Conservation (phyloP, 2,797 vertebrate genomes). For the Liasis olivaceus region DNA sequence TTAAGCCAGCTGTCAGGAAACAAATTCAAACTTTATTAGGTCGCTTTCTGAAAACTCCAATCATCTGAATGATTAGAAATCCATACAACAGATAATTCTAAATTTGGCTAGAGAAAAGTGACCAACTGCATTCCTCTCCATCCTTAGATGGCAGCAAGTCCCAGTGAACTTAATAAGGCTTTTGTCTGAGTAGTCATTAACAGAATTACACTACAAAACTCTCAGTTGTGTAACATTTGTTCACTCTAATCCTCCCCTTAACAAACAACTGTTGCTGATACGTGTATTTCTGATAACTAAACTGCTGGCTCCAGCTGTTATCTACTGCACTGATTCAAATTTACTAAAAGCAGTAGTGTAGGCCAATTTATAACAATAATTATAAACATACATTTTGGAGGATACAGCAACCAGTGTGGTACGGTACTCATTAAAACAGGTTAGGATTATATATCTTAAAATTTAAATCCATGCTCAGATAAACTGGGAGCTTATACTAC, state of each 20-base stretch:
- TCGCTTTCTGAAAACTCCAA: not conserved
- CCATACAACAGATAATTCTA: not conserved
- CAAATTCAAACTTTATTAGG: not conserved
- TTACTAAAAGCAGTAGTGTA: not conserved
- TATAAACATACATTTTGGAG: not conserved
- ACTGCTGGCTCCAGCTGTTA: not conserved
- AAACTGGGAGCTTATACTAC: not conserved
- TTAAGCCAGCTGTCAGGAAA: not conserved
- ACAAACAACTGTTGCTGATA: not conserved
- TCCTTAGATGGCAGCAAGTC: not conserved
- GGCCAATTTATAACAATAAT: not conserved
- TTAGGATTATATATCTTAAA: not conserved
- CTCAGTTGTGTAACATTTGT: not conserved
- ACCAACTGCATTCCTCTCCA: not conserved
- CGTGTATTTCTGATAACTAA: not conserved
- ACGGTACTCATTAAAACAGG: not conserved
- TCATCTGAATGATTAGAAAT: not conserved
- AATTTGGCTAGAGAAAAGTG: not conserved
- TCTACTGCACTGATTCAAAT: not conserved
- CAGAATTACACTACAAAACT: not conserved
- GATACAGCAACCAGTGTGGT: not conserved
- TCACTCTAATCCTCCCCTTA: not conserved
- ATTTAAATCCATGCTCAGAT: slow-evolving; percentile 1
- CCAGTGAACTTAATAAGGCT: not conserved
- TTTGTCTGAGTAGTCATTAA: not conserved